Base-by-base conservation (phyloP, 2,797 vertebrate genomes). In the Syncerus caffer region DNA sequence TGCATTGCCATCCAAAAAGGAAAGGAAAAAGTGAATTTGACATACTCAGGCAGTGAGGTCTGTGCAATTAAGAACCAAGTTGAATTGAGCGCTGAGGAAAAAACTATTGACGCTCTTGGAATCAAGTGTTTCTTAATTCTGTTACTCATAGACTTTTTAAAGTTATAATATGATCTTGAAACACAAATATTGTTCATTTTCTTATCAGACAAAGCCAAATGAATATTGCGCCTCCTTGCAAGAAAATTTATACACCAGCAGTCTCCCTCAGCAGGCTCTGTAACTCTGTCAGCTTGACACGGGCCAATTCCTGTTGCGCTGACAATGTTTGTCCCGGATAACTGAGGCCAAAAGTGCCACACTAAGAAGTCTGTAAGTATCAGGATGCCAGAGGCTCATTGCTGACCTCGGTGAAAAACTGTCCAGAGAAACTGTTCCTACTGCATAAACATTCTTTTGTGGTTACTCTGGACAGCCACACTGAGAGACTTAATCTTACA, bases 1-100 rank as follows among this genome's bases (percentile, higher is more conserved):
- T 4, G 78, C 74, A 96, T 80, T 50, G 27, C 67, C 95, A 95
- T 92, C 94, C 96, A 96, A 89, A 94, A 96, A 95, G 97, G 94
- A 97, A 97, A 97, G 89, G 97, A 97, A 96, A 98, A 98, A 92
- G 55, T 92, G 95, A 94, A 95, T 90, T 83, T 84, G 57, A 96
- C 90, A 96, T 79, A 86, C 87, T 92, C 85, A 31, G 55, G 87
- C 92, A 4, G 29, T 92, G 92, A 97, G 89, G 62, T 95, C 95
- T 85, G 34, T 89, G 79, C 74, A 92, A 23, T 84, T 83, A 95
- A 88, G 15, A 96, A 90, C 47, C 86, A 93, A 86, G 45, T 78
- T 57, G 57, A 90, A 11, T 8, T 78, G 74, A 97, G 55, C 17
- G 58, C 29, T 89, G 50, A 92, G 84, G 85, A 91, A 91, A 92